Percentiles rank a stretch among this genome's conserved stretches.
Conservation (phyloP, 2,888 invertebrate genomes). For the Lasioglossum marginatum region DNA sequence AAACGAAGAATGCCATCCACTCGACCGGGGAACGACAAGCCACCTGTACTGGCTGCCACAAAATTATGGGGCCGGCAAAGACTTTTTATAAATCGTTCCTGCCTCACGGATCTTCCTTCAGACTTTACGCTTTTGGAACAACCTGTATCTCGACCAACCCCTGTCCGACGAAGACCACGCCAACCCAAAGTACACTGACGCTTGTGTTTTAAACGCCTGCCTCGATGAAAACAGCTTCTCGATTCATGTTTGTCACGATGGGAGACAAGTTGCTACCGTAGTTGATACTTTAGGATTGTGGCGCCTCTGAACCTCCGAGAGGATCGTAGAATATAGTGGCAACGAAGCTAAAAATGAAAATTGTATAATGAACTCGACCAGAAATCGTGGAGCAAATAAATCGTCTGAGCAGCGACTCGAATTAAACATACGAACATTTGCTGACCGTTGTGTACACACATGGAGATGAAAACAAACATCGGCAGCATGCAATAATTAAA, state of each 20-base stretch:
- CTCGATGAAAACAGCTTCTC: slow-evolving; percentile 36
- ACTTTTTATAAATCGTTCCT: too few species aligned
- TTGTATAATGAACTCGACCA: too few species aligned
- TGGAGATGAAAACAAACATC: neutral
- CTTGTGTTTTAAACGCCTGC: slow-evolving; percentile 32
- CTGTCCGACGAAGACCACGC: neutral
- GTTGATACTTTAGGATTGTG: neutral
- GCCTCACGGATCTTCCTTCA: neutral
- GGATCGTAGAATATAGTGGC: neutral
- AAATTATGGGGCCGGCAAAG: neutral
- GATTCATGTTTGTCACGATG: neutral
- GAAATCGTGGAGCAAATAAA: neutral
- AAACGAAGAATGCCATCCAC: slow-evolving; percentile 66
- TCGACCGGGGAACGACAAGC: slow-evolving; percentile 41
- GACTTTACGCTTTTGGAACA: neutral
- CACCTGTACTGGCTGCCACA: neutral
- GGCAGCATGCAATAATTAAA: neutral
- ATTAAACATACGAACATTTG: neutral
- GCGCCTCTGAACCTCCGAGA: neutral
- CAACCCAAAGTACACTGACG: neutral
- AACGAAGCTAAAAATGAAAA: neutral
- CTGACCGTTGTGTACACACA: neutral
- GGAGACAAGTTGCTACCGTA: neutral
- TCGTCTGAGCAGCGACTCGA: neutral
- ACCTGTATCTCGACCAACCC: slow-evolving; percentile 41